Base-by-base conservation (phyloP, 2,113 vertebrate species). In the Sciurus niger region DNA sequence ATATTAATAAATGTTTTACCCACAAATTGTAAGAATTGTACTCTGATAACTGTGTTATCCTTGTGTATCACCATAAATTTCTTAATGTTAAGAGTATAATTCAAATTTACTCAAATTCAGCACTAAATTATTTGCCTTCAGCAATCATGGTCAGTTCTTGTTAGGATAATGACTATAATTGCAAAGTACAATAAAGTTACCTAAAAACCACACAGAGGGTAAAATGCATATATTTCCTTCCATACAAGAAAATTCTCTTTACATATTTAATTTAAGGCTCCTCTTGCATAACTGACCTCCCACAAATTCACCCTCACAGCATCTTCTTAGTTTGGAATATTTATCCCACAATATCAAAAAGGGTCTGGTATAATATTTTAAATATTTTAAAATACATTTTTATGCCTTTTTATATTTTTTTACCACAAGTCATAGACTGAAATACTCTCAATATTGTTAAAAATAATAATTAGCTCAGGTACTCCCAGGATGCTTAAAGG, bases 61-160 rank as follows among this genome's bases (percentile, higher is more conserved):
- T 65, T 74, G 34, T 43, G 43, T 46, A 51, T 82, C n/a, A 51
- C 37, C 32, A 32, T 46, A 68, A 84, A 40, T 40, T 79, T 40
- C 48, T 88, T 84, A 68, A 67, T 79, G 30, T 63, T 87, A 40
- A 65, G 28, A 58, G 12, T 14, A 65, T 24, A 84, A 65, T 84
- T 94, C 25, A 83, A 48, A 90, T 1, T 77, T 72, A 92, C 13
- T 60, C 34, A 74, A 70, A 80, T 74, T 16, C 67, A 77, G 9
- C 65, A 32, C 30, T 95, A 30, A 85, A 32, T 6, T 40, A 74
- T 53, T 85, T 96, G 22, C 40, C 91, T 93, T 79, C 51, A 79
- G 25, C 9, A 74, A 7, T 73, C 8, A 14, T 7, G 77, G 22
- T 43, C 58, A 43, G 28, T 60, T 76, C 13, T 70, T 80, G 46